phyloP scores from a whole-genome alignment of 1,140 invertebrate species.

The Sarcophaga bullata region DNA sequence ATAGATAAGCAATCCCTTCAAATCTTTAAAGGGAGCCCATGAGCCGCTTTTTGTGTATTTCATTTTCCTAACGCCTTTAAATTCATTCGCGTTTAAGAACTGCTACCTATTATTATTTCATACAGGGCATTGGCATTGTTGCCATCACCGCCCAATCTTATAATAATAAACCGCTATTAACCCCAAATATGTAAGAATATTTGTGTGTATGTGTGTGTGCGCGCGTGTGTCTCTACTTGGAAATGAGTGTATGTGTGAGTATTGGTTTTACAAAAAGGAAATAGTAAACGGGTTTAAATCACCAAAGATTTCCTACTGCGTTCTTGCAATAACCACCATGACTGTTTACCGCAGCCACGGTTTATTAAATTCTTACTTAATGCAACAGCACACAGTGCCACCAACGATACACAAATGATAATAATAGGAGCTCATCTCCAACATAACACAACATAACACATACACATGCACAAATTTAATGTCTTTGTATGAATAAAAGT shows the following conservation, averaged over 20 bases:
- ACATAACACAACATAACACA: not conserved
- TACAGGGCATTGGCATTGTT: not conserved
- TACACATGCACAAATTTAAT: not conserved
- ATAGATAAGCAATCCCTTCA: too few species aligned
- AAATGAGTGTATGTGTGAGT: too few species aligned
- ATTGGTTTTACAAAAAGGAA: not conserved
- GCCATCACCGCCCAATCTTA: not conserved
- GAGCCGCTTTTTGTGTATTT: too few species aligned
- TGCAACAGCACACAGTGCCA: not conserved
- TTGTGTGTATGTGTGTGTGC: not conserved
- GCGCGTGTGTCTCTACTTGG: too few species aligned
- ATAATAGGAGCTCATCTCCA: not conserved
- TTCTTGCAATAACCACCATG: not conserved
- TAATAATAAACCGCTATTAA: not conserved
- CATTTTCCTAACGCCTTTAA: too few species aligned
- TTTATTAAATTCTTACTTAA: slow-evolving; percentile 27
- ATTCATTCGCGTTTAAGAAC: too few species aligned
- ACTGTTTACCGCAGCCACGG: not conserved
- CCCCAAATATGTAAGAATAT: not conserved
- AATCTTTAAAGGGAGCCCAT: too few species aligned
- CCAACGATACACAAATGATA: not conserved
- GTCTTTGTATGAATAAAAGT: too few species aligned
- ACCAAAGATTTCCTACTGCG: slow-evolving; percentile 5
- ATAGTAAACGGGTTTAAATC: not conserved
- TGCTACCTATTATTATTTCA: not conserved